These are phyloP conservation scores for Mythimna ferrago DNA, from an alignment of 2,888 invertebrate genomes.

Conservation along the genomic window DNA sequence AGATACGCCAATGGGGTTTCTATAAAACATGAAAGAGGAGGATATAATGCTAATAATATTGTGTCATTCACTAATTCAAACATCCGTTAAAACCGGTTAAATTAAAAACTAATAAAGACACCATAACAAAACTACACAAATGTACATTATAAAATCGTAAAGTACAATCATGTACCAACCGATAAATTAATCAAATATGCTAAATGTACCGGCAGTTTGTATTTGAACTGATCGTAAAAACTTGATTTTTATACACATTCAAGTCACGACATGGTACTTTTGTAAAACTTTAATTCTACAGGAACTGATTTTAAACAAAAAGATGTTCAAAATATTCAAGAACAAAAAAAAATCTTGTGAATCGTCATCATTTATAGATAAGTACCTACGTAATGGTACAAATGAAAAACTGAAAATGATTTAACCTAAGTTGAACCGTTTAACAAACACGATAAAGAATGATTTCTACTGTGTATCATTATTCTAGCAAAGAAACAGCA, in stretches of 20 bases:
- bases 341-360: neutral
- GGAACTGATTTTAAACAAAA: conserved; percentile 35
- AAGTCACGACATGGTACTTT: conserved; percentile 55
- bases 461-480: neutral
- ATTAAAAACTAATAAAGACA: conserved; percentile 5
- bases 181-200: conserved; percentile 60
- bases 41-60: neutral
- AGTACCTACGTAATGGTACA: neutral
- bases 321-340: neutral
- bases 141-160: conserved; percentile 28
- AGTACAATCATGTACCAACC: conserved; percentile 29
- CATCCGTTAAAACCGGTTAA: conserved; percentile 11
- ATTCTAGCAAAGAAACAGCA: conserved; percentile 11
- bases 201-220: conserved; percentile 29
- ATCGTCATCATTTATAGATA: conserved; percentile 1
- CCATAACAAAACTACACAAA: neutral
- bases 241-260: conserved; percentile 30
- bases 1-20: neutral
- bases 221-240: conserved; percentile 34
- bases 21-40: neutral
- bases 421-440: neutral
- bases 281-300: conserved; percentile 31
- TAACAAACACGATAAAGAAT: neutral
- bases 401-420: neutral
- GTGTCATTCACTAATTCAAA: neutral